Evolutionary conservation across 2,888 invertebrate species (phyloP).

Genomic region (Drosophila nigritarsus): DNA sequence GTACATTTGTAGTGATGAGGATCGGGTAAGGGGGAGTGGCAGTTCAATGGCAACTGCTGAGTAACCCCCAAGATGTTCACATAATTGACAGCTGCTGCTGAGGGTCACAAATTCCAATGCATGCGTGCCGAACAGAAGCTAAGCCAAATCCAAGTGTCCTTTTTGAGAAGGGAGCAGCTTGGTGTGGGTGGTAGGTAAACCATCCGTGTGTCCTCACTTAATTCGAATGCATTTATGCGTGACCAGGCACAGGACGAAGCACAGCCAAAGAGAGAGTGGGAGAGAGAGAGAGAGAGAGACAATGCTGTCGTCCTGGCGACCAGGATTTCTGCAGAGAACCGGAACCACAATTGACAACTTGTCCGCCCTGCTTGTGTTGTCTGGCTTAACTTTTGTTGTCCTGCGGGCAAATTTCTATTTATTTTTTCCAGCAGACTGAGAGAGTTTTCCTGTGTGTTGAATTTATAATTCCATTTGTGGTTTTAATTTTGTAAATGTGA

Average conservation of each 20-base stretch:
- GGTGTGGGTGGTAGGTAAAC: constrained; percentile 13
- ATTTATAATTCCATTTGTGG: constrained; percentile 81
- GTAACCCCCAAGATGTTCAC: constrained; percentile 36
- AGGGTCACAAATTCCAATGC: constrained; percentile 70
- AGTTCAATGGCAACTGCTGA: constrained; percentile 55
- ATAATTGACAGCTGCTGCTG: constrained; percentile 40
- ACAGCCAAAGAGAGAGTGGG: constrained; percentile 9
- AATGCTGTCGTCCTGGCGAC: constrained; percentile 52
- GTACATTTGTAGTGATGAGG: constrained; percentile 46
- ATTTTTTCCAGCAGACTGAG: constrained; percentile 2
- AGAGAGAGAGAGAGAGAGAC: not conserved
- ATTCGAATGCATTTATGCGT: constrained; percentile 82
- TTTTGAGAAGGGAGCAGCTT: not conserved
- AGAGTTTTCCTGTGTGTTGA: constrained; percentile 57
- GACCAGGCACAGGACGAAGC: constrained; percentile 62
- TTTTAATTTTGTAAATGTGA: constrained; percentile 81
- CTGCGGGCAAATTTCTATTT: constrained; percentile 66
- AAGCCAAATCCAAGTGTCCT: constrained; percentile 7
- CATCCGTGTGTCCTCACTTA: constrained; percentile 63
- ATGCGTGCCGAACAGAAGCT: constrained; percentile 31
- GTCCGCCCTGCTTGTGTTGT: constrained; percentile 44
- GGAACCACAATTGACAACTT: constrained; percentile 61
- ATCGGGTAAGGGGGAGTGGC: not conserved
- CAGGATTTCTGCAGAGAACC: constrained; percentile 21
- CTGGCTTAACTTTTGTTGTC: constrained; percentile 80